phyloP scores from a whole-genome alignment of 2,888 invertebrate species.

The Agelastica alni region DNA sequence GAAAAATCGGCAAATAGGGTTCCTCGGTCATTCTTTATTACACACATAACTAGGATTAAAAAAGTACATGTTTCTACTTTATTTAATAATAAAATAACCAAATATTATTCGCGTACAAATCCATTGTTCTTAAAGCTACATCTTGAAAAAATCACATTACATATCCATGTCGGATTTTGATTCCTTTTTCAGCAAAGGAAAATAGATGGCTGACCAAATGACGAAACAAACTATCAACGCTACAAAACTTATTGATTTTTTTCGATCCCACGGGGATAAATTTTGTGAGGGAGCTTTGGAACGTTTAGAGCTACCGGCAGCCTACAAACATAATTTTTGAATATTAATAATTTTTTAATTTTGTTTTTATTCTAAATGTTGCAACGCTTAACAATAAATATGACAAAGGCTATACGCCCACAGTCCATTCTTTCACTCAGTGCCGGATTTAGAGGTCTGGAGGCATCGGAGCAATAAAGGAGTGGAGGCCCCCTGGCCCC shows the following conservation, averaged over 20 bases:
- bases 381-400: no score
- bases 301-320: not conserved
- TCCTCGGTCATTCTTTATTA: not conserved
- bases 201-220: slow-evolving; percentile 59
- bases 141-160: no score
- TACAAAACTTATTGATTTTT: slow-evolving; percentile 54
- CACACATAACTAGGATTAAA: not conserved
- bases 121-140: not conserved
- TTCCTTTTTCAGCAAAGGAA: slow-evolving; percentile 43
- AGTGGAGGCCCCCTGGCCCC: no score
- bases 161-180: not conserved
- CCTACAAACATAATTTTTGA: no score
- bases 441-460: no score
- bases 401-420: no score
- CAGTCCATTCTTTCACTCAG: no score
- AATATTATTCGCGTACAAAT: not conserved
- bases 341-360: no score
- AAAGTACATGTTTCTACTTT: not conserved
- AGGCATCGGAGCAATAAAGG: no score
- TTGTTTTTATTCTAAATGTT: no score
- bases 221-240: slow-evolving; percentile 53
- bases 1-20: not conserved
- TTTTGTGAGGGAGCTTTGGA: no score
- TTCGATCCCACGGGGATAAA: slow-evolving; percentile 56
- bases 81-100: no score